Base-by-base conservation (phyloP, 1,140 invertebrate genomes). In the Argopecten irradians region DNA sequence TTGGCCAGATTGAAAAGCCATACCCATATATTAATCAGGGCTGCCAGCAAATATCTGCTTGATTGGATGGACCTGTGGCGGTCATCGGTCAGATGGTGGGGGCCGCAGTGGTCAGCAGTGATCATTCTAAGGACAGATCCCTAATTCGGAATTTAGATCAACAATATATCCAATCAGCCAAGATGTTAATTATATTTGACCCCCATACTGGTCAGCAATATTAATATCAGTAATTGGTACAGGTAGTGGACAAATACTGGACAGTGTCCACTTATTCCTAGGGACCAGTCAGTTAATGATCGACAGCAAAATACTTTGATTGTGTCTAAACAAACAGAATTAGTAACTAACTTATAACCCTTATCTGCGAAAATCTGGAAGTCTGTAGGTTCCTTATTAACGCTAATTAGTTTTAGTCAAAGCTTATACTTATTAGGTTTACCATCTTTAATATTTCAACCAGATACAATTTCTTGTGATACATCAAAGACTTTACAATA, bases 171-270 rank as follows among this genome's bases (percentile, higher is more conserved):
- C 55, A 71, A 71, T 71, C 55, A 71, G 28, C 55, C 14, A 5
- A n/a, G 55, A 71, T 71, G 55, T 71, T 71, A 71, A 71, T 71
- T 71, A 71, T 71, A 28, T 71, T 16, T 71, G 55, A 71, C 55
- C 55, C 55, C 55, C 11, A 71, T 71, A 71, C 55, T 71, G 55
- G 55, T 71, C 55, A 71, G 55, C 55, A 71, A 71, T 71, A 71
- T 71, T 71, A 71, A 71, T 71, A 71, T n/a, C 55, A 71, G 55
- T 71, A 71, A 71, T 71, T 71, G 55, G 22, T 71, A 71, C 55
- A 71, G 55, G 55, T 71, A 71, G 55, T 71, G 55, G 55, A 71
- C 22, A 71, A 5, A 16, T n/a, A 71, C 22, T 71, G 55, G 22
- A 0, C 55, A 71, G 19, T 28, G 55, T 71, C n/a, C n/a, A 71